These are phyloP conservation scores for Melipona beecheii DNA, from an alignment of 2,888 invertebrate species.

Conservation along the genomic window DNA sequence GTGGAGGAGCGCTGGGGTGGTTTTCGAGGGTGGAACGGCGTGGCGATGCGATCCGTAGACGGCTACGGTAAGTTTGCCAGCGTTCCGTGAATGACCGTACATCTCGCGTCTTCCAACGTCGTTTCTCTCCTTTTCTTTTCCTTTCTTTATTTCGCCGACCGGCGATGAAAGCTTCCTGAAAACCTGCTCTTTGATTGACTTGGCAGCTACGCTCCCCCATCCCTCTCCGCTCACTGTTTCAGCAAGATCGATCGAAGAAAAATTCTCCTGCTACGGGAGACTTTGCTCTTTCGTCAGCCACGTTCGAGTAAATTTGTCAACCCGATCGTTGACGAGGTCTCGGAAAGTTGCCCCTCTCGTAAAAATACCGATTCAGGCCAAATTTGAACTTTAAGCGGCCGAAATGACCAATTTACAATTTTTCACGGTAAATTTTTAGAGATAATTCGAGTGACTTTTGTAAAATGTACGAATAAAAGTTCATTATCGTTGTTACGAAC, in stretches of 20 bases:
- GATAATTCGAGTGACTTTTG: too few species aligned
- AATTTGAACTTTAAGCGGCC: too few species aligned
- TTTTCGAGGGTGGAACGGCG: not conserved
- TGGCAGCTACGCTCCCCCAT: not conserved
- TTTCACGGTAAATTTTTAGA: too few species aligned
- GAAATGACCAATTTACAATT: too few species aligned
- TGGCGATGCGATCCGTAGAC: conserved; percentile 4
- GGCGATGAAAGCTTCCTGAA: conserved; percentile 1
- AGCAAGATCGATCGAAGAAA: not conserved
- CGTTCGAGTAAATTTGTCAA: not conserved
- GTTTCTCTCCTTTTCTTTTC: not conserved
- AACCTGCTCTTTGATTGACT: conserved; percentile 11
- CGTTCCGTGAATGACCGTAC: conserved; percentile 11
- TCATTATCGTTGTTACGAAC: too few species aligned
- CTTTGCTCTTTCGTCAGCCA: too few species aligned
- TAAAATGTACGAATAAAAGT: too few species aligned
- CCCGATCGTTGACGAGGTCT: not conserved
- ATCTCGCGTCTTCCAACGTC: conserved; percentile 5
- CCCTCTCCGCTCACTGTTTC: too few species aligned
- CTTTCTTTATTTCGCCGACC: not conserved
- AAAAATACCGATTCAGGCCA: not conserved
- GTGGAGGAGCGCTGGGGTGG: conserved; percentile 34
- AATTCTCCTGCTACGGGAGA: not conserved
- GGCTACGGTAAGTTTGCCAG: conserved; percentile 17
- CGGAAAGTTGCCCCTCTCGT: not conserved